A percentile compares a stretch with the other conserved stretches of the same genome.
phyloP scores from a whole-genome alignment of 1,140 invertebrate genomes.

The Caenorhabditis latens region DNA sequence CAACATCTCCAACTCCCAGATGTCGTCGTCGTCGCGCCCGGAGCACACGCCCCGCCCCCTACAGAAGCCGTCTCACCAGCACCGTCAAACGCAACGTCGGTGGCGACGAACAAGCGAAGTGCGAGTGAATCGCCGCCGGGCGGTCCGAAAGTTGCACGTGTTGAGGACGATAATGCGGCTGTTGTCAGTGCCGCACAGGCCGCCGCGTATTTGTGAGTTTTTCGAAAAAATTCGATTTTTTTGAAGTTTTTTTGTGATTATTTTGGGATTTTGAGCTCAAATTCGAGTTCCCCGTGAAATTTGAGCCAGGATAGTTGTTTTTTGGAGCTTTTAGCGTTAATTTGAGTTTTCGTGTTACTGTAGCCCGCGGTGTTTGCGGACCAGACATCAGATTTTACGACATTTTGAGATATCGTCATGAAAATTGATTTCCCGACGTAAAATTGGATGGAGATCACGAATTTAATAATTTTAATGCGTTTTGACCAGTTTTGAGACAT shows the following conservation, averaged over 20 bases:
- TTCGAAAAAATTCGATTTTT: not conserved
- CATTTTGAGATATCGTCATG: not conserved
- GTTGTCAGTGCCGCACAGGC: not conserved
- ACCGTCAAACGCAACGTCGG: not conserved
- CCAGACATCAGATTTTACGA: not conserved
- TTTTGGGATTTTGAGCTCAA: not conserved
- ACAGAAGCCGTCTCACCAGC: not conserved
- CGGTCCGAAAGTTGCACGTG: not conserved
- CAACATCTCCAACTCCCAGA: too few species aligned
- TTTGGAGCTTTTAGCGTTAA: not conserved
- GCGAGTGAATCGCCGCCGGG: conserved; percentile 16
- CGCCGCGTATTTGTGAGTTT: not conserved
- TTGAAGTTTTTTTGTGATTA: not conserved
- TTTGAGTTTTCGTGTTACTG: not conserved
- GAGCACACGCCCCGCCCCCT: not conserved
- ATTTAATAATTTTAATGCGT: not conserved
- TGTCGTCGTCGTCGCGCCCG: not conserved
- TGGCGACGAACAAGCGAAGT: not conserved
- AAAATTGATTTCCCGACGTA: not conserved
- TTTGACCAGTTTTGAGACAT: not conserved
- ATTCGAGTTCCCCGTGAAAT: not conserved
- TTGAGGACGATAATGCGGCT: not conserved
- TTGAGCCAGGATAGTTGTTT: not conserved
- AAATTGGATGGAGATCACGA: not conserved
- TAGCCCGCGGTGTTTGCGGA: not conserved